These are phyloP conservation scores for Podabrus alpinus DNA, from an alignment of 2,888 invertebrate species.

Conservation along the genomic window DNA sequence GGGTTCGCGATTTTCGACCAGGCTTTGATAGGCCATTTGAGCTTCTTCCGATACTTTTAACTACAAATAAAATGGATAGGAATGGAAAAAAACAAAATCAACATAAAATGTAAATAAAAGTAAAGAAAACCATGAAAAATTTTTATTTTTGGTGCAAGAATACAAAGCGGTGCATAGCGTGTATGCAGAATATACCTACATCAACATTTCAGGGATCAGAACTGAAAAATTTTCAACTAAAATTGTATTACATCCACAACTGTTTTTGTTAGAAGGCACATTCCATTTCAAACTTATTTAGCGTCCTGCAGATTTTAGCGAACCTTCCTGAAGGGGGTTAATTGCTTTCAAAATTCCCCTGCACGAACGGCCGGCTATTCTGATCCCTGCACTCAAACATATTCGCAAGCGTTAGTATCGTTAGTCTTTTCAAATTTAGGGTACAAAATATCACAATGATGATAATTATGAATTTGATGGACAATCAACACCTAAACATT, in stretches of 20 bases:
- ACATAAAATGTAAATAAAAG: conserved; percentile 27
- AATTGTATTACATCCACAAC: neutral
- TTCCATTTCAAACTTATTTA: neutral
- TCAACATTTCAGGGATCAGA: conserved; percentile 16
- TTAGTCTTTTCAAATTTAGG: conserved; percentile 19
- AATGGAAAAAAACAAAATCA: conserved; percentile 36
- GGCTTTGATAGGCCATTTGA: conserved; percentile 88
- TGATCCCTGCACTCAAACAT: neutral
- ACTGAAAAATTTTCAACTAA: neutral
- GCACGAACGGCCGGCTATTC: neutral
- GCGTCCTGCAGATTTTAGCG: neutral
- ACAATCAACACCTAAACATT: conserved; percentile 8
- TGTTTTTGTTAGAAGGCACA: neutral
- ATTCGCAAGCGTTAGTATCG: conserved; percentile 4
- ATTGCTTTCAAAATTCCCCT: neutral
- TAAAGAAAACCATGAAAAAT: conserved; percentile 14
- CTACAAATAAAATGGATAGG: conserved; percentile 57
- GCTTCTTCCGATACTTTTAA: conserved; percentile 85
- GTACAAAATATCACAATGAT: conserved; percentile 29
- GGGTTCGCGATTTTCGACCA: conserved; percentile 71
- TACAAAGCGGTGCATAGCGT: conserved; percentile 22
- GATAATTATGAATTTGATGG: conserved; percentile 14
- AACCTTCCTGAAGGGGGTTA: neutral
- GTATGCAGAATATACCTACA: conserved; percentile 20
- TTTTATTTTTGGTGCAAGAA: conserved; percentile 22